These are phyloP conservation scores for Tragopan temminckii DNA, from an alignment of 2,797 vertebrate genomes.

Conservation along the genomic window DNA sequence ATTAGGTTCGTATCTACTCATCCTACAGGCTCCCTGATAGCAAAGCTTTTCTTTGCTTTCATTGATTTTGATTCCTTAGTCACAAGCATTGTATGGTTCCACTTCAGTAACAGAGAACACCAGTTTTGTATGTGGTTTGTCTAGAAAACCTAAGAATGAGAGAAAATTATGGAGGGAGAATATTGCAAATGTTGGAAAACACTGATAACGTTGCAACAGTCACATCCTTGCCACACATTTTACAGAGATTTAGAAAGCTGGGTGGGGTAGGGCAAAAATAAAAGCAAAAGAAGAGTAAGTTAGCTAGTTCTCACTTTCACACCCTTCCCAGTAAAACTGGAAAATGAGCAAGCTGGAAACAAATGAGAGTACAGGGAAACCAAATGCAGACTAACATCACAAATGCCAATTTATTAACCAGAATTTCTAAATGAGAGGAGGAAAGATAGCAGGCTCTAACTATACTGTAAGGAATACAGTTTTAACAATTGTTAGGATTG, in stretches of 20 bases:
- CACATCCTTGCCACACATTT: neutral
- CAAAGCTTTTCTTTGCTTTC: neutral
- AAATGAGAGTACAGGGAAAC: neutral
- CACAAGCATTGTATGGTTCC: neutral
- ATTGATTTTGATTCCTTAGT: neutral
- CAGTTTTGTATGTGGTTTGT: neutral
- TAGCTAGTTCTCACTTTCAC: neutral
- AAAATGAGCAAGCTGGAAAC: neutral
- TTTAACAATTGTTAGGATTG: neutral
- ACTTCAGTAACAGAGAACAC: neutral
- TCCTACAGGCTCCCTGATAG: neutral
- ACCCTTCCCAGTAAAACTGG: neutral
- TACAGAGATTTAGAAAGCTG: neutral
- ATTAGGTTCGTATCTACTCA: conserved; percentile 86
- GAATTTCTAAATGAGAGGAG: neutral
- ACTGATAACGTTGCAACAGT: neutral
- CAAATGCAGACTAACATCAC: neutral
- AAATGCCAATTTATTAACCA: neutral
- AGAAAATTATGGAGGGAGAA: neutral
- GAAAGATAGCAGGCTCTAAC: neutral
- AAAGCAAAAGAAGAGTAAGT: neutral
- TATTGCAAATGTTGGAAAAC: too few species aligned
- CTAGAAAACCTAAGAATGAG: neutral
- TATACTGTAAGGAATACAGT: neutral
- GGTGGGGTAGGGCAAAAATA: neutral